Percentiles rank a stretch among this genome's conserved stretches.
These are phyloP conservation scores for Neofelis nebulosa DNA, from an alignment of 2,113 vertebrate species.

Conservation along the genomic window DNA sequence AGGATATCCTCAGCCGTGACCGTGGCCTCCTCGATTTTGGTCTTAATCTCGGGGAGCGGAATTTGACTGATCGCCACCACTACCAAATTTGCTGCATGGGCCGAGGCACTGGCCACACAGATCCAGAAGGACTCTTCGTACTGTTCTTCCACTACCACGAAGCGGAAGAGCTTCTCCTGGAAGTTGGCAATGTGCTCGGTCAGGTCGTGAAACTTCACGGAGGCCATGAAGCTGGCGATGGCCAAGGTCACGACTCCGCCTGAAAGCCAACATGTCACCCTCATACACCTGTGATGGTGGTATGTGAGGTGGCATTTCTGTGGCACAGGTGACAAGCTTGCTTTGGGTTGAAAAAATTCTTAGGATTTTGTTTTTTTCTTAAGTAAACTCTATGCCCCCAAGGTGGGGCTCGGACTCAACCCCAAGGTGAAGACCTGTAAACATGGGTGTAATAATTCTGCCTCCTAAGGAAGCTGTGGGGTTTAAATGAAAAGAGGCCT, in stretches of 20 bases:
- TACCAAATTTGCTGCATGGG: constrained; percentile 90
- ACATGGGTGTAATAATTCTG: not conserved
- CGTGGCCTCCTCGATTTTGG: constrained; percentile 93
- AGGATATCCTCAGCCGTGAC: constrained; percentile 94
- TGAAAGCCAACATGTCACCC: constrained; percentile 77
- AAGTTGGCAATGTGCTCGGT: constrained; percentile 95
- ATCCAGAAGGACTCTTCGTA: constrained; percentile 95
- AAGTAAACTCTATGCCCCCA: not conserved
- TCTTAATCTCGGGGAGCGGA: constrained; percentile 91
- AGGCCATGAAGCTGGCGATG: constrained; percentile 91
- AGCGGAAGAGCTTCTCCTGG: constrained; percentile 90
- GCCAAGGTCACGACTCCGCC: constrained; percentile 89
- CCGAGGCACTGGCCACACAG: constrained; percentile 90
- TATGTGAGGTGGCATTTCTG: not conserved
- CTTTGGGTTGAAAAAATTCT: not conserved
- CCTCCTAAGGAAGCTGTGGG: not conserved
- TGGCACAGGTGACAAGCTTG: not conserved
- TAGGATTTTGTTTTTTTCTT: not conserved
- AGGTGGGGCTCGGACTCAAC: not conserved
- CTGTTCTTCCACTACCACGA: constrained; percentile 90
- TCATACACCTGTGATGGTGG: not conserved
- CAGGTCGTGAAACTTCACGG: constrained; percentile 89
- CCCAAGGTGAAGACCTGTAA: not conserved
- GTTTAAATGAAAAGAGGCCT: not conserved
- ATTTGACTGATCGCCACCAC: constrained; percentile 92